A percentile compares a stretch with the other conserved stretches of the same genome.
These are phyloP conservation scores for Eidolon helvum DNA, from an alignment of 2,113 vertebrate species.

Conservation along the genomic window DNA sequence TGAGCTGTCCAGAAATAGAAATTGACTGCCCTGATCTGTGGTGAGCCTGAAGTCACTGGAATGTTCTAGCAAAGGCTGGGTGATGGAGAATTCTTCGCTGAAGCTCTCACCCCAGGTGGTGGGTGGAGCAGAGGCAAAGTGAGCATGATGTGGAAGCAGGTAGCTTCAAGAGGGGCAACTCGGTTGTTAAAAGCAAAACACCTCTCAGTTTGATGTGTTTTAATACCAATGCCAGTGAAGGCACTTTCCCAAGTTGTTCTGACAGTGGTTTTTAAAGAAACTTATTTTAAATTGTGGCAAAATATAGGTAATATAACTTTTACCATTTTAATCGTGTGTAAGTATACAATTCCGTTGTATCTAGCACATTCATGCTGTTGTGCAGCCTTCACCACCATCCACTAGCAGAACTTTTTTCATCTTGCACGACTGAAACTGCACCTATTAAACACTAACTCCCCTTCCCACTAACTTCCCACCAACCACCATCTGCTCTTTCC, in stretches of 20 bases:
- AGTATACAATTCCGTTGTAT: background rate
- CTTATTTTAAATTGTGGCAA: background rate
- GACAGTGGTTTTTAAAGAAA: background rate
- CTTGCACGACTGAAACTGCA: background rate
- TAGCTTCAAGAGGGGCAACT: rapidly evolving
- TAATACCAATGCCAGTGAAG: background rate
- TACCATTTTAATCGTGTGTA: background rate
- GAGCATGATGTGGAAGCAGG: background rate
- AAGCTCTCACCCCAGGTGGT: background rate
- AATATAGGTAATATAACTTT: background rate
- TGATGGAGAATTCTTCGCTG: background rate
- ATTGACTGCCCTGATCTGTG: background rate
- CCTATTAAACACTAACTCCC: background rate
- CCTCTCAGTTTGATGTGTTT: background rate
- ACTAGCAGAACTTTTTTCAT: background rate
- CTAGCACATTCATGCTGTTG: background rate
- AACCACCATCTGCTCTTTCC: background rate
- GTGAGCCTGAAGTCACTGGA: background rate
- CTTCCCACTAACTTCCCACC: background rate
- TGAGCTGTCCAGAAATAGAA: background rate
- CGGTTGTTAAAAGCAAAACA: background rate
- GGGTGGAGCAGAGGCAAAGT: background rate
- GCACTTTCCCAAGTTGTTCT: background rate
- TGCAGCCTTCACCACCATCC: background rate
- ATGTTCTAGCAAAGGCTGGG: background rate